Percentiles rank a stretch among this genome's conserved stretches.
Conservation (phyloP, 1,140 invertebrate species). For the Vanessa atalanta region DNA sequence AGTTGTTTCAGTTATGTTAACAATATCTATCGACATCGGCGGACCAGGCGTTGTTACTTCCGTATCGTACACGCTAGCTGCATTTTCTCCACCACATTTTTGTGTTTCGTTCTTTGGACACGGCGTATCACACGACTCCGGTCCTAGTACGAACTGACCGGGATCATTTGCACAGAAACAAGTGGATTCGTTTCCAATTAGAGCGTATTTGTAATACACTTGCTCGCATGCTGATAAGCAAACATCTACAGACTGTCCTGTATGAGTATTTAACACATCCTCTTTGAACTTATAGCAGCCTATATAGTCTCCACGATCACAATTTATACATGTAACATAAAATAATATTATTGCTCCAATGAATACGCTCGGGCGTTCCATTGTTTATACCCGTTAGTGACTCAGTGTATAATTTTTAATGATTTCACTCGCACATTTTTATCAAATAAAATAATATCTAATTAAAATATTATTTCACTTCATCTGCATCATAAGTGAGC, state of each 20-base stretch:
- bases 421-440: conserved; percentile 12
- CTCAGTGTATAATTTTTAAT: conserved; percentile 9
- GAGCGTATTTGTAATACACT: conserved; percentile 72
- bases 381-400: conserved; percentile 50
- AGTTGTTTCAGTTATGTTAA: conserved; percentile 80
- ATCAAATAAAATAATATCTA: neutral
- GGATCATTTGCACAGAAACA: conserved; percentile 73
- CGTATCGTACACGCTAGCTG: conserved; percentile 81
- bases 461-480: neutral
- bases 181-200: conserved; percentile 72
- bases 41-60: conserved; percentile 72
- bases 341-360: conserved; percentile 40
- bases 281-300: conserved; percentile 66
- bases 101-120: conserved; percentile 80
- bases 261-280: conserved; percentile 68
- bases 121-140: conserved; percentile 68
- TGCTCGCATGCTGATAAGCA: conserved; percentile 74
- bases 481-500: neutral
- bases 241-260: conserved; percentile 71
- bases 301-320: conserved; percentile 69
- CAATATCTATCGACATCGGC: conserved; percentile 71
- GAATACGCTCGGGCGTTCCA: conserved; percentile 50
- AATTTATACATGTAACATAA: conserved; percentile 28
- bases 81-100: conserved; percentile 79
- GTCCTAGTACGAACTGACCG: conserved; percentile 55